Evolutionary conservation across 2,113 vertebrate genomes (phyloP).

Genomic region (Eulemur rufifrons): DNA sequence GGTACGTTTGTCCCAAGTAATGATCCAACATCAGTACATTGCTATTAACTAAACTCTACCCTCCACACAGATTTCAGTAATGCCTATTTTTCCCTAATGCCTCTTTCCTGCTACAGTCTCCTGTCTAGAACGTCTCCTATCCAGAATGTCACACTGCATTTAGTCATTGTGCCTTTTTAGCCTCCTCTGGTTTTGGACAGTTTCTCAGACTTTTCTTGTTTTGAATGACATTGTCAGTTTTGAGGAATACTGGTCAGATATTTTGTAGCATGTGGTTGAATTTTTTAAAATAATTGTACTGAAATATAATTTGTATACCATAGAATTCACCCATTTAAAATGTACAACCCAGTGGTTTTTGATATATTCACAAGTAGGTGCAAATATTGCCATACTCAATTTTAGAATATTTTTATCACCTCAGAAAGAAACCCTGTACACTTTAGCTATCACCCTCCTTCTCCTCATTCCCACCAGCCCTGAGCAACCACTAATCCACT

Average conservation of each 20-base stretch:
- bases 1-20: neutral
- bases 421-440: neutral
- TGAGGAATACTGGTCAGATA: neutral
- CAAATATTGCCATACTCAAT: neutral
- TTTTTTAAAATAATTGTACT: neutral
- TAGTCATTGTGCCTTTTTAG: neutral
- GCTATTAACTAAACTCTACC: neutral
- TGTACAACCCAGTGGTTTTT: neutral
- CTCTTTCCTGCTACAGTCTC: neutral
- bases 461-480: neutral
- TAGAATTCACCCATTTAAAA: neutral
- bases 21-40: neutral
- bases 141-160: neutral
- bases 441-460: neutral
- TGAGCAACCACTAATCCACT: neutral
- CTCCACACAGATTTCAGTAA: neutral
- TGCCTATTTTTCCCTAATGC: neutral
- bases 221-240: neutral
- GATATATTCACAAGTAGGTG: neutral
- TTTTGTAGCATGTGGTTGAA: neutral
- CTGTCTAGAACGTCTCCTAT: neutral
- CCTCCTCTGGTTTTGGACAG: neutral
- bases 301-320: neutral
- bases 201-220: neutral
- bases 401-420: neutral